Base-by-base conservation (phyloP, 2,113 vertebrate species). In the Corythornis cristatus region DNA sequence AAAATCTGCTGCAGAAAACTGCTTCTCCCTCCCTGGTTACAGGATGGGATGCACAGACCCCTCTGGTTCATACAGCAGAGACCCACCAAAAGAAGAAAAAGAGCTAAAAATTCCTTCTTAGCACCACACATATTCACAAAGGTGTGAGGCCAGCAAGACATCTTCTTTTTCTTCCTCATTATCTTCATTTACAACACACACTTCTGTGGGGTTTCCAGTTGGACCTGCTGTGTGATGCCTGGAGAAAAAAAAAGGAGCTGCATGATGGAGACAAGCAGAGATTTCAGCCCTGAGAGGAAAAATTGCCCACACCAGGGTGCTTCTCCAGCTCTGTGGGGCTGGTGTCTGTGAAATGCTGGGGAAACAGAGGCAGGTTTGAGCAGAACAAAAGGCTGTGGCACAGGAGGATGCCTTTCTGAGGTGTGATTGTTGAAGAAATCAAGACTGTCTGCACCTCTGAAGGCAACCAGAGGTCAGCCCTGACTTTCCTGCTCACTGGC, bases 371-470 rank as follows among this genome's bases (percentile, higher is more conserved):
- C 25, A 3, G 10, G 46, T 73, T 20, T 19, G n/a, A 48, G 12
- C 15, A 26, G 26, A 46, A 45, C n/a, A 3, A 2, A 33, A 29
- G 58, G 43, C 33, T 68, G 16, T 83, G 81, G 25, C 45, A 33
- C 11, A 15, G 40, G 31, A 26, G 16, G 42, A 37, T 57, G 48
- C 35, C 18, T 2, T 60, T 72, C 33, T 45, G 54, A 6, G 2
- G 25, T 0, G 0, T 8, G 54, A 56, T n/a, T 51, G 20, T 51
- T 60, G 1, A 1, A 42, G 28, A 31, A 77, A 16, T 3, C 28
- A 73, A 68, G 20, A 65, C 33, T 66, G 56, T 12, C 42, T 73
- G n/a, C 7, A 6, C 18, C 48, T 74, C 0, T 40, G 65, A 53
- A 31, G 46, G 85, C 53, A 43, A 29, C 53, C 5, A 4, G 12